Percentiles rank a stretch among this genome's conserved stretches.
Evolutionary conservation across 2,888 invertebrate genomes (phyloP).

Genomic region (Cynaeus angustus): DNA sequence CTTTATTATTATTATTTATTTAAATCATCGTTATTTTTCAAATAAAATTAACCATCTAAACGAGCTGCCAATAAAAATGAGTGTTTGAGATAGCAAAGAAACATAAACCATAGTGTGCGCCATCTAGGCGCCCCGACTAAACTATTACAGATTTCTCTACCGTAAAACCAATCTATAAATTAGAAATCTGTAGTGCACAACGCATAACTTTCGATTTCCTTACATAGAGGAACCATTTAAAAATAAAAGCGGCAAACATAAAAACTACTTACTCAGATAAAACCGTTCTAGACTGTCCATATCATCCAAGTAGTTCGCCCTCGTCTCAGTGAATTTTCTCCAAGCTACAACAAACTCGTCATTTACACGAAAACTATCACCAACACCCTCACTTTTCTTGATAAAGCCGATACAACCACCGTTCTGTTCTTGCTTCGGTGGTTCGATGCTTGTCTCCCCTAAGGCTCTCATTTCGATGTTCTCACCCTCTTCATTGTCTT

Average conservation of each 20-base stretch:
- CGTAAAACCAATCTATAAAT: no score
- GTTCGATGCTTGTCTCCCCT: slow-evolving; percentile 9
- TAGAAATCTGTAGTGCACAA: slow-evolving; percentile 5
- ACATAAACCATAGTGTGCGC: neutral
- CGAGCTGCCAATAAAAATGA: no score
- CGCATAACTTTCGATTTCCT: neutral
- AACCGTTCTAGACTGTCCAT: slow-evolving; percentile 59
- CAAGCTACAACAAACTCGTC: slow-evolving; percentile 46
- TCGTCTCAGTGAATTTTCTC: slow-evolving; percentile 52
- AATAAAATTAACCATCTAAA: no score
- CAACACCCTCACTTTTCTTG: slow-evolving; percentile 48
- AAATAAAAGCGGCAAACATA: neutral
- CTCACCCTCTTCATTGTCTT: slow-evolving; percentile 5
- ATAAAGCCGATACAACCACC: slow-evolving; percentile 49
- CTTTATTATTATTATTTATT: no score
- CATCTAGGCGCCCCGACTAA: neutral
- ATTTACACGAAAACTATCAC: neutral
- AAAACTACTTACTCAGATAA: slow-evolving; percentile 58
- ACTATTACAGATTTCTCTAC: slow-evolving; percentile 4
- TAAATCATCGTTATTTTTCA: no score
- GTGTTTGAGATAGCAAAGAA: no score
- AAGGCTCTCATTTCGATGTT: slow-evolving; percentile 16
- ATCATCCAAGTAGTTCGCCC: slow-evolving; percentile 45
- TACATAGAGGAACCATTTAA: slow-evolving; percentile 9
- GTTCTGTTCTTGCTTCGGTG: slow-evolving; percentile 18